Conservation (phyloP, 2,797 vertebrate genomes). For the Lithobates pipiens region DNA sequence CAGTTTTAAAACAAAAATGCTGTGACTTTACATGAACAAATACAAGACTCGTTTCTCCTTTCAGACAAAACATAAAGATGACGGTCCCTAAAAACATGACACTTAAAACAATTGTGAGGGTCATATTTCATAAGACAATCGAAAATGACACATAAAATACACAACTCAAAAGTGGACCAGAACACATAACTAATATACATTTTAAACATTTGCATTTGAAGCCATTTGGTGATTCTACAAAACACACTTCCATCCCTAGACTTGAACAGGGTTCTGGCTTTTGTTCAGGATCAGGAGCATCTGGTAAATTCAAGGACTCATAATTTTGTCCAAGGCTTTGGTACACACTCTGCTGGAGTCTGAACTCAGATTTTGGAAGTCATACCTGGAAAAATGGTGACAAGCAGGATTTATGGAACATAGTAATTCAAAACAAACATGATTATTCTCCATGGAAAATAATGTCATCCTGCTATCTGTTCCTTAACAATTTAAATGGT, state of each 20-base stretch:
- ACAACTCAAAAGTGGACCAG: not conserved
- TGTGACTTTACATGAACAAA: too few species aligned
- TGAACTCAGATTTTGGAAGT: slow-evolving; percentile 8
- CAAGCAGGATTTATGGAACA: not conserved
- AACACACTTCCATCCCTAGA: not conserved
- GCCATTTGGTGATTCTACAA: not conserved
- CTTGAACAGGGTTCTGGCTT: slow-evolving; percentile 2
- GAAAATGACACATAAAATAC: not conserved
- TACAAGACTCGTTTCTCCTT: not conserved
- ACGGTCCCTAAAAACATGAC: too few species aligned
- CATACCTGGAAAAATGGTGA: not conserved
- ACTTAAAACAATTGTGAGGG: too few species aligned
- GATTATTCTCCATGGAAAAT: not conserved
- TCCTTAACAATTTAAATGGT: not conserved
- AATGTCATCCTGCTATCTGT: not conserved
- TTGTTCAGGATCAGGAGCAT: slow-evolving; percentile 9
- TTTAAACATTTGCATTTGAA: not conserved
- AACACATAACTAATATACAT: not conserved
- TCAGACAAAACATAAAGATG: not conserved
- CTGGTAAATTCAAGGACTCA: slow-evolving; percentile 23
- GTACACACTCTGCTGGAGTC: slow-evolving; percentile 18
- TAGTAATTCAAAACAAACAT: not conserved
- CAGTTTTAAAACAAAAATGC: too few species aligned
- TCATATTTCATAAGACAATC: not conserved
- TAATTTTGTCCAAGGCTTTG: slow-evolving; percentile 4